Evolutionary conservation across 2,797 vertebrate species (phyloP).

Genomic region (Bufotes viridis): DNA sequence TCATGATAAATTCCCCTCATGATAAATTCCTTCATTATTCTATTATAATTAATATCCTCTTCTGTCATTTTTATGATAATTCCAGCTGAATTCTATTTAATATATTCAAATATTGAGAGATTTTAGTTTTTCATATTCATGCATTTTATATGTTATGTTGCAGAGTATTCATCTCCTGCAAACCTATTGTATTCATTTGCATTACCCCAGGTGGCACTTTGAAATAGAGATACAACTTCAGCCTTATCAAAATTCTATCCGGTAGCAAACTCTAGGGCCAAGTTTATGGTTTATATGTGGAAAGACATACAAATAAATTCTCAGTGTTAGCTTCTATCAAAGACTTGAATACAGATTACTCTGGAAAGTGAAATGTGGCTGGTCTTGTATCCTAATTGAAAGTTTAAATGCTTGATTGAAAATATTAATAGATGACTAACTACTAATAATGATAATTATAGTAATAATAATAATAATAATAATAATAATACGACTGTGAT

Average conservation of each 20-base stretch:
- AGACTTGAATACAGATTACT: slow-evolving; percentile 1
- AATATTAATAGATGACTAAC: not conserved
- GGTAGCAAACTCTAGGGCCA: not conserved
- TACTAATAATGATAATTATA: not conserved
- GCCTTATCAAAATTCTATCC: slow-evolving; percentile 5
- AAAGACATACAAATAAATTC: slow-evolving; percentile 4
- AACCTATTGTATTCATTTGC: slow-evolving; percentile 15
- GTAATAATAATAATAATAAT: not conserved
- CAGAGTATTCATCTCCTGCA: not conserved
- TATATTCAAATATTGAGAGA: slow-evolving; percentile 9
- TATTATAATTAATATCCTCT: not conserved
- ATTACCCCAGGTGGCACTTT: slow-evolving; percentile 37
- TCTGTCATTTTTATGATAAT: not conserved
- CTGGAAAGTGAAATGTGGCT: not conserved
- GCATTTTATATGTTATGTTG: slow-evolving; percentile 8
- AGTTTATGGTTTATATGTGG: not conserved
- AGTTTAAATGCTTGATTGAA: not conserved
- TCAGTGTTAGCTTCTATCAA: not conserved
- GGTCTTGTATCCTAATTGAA: not conserved
- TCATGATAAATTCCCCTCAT: too few relatives aligned
- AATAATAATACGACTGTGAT: too few relatives aligned
- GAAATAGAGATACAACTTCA: slow-evolving; percentile 5
- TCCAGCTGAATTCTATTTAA: not conserved
- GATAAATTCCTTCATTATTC: not conserved
- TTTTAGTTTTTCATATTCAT: not conserved